Conservation (phyloP, 2,113 vertebrate species). For the Stegostoma tigrinum region DNA sequence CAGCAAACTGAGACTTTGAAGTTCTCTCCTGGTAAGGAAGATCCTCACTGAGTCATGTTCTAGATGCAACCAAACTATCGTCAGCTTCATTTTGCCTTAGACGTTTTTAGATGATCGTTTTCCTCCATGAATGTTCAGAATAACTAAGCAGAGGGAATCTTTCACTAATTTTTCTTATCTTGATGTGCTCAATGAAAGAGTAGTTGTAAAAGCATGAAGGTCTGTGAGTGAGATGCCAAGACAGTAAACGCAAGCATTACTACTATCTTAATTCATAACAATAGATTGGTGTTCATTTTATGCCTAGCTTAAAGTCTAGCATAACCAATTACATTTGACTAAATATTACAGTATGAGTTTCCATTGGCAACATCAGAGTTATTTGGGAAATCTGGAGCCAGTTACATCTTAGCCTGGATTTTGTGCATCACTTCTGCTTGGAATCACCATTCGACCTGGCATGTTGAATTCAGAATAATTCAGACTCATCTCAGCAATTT, state of each 20-base stretch:
- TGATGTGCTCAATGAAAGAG: neutral
- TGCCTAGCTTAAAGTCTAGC: neutral
- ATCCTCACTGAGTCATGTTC: neutral
- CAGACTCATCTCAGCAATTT: neutral
- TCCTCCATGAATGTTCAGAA: neutral
- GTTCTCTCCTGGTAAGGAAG: neutral
- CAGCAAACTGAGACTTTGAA: neutral
- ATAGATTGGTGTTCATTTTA: neutral
- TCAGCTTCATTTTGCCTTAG: neutral
- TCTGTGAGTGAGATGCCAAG: neutral
- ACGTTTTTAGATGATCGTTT: neutral
- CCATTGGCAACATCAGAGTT: neutral
- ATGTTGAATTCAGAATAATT: neutral
- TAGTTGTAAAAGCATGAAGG: neutral
- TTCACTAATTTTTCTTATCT: neutral
- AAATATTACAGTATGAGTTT: neutral
- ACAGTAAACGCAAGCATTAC: neutral
- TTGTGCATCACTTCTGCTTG: neutral
- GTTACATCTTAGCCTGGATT: neutral
- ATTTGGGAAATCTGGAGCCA: neutral
- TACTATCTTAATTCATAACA: neutral
- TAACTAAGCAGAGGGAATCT: neutral
- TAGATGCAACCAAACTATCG: neutral
- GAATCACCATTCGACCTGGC: neutral
- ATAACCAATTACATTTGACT: neutral